Conservation (phyloP, 2,113 vertebrate genomes). For the Anolis carolinensis region DNA sequence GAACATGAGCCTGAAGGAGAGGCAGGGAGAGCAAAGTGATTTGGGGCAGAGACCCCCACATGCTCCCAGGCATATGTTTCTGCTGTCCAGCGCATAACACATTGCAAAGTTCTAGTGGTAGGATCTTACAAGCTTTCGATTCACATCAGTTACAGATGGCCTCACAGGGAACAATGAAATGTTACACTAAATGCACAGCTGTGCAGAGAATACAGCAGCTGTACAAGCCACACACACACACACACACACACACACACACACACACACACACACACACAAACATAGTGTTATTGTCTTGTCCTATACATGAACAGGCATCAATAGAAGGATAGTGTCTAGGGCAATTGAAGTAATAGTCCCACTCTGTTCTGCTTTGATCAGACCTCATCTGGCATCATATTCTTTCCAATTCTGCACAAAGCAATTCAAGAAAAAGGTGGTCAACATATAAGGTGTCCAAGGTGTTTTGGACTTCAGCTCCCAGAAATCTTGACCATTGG, state of each 20-base stretch:
- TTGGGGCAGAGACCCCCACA: background rate
- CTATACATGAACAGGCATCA: background rate
- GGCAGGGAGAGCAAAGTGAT: background rate
- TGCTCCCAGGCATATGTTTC: background rate
- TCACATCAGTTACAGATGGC: background rate
- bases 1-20: conserved; percentile 57
- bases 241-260: too few relatives aligned
- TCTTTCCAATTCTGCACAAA: too few relatives aligned
- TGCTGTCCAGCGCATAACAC: background rate
- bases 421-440: too few relatives aligned
- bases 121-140: background rate
- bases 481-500: too few relatives aligned
- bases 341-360: too few relatives aligned
- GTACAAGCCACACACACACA: background rate
- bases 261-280: too few relatives aligned
- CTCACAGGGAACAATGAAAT: background rate
- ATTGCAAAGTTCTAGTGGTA: background rate
- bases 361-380: too few relatives aligned
- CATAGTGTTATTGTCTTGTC: background rate
- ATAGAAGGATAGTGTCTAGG: background rate
- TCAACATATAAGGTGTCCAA: too few relatives aligned
- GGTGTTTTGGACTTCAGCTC: too few relatives aligned
- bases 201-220: background rate
- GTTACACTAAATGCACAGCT: background rate
- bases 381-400: too few relatives aligned